Conservation (phyloP, 2,113 vertebrate genomes). For the Pelusios castaneus region DNA sequence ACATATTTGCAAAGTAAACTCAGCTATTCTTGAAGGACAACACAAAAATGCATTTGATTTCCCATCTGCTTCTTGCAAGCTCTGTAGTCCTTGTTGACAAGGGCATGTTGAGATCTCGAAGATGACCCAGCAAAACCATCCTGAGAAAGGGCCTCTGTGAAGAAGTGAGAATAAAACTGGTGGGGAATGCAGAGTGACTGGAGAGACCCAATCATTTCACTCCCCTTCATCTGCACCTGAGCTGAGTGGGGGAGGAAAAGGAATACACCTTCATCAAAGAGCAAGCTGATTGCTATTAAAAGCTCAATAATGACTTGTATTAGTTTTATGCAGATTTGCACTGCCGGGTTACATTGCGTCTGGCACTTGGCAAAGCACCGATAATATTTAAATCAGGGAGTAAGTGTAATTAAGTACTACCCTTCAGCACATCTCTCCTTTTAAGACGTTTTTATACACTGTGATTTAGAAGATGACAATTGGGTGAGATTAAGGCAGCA, state of each 20-base stretch:
- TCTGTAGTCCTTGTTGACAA: not conserved
- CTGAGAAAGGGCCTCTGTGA: conserved; percentile 16
- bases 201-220: conserved; percentile 5
- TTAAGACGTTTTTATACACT: conserved; percentile 78
- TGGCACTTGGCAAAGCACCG: conserved; percentile 68
- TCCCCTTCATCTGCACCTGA: conserved; percentile 38
- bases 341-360: conserved; percentile 58
- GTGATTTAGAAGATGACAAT: conserved; percentile 84
- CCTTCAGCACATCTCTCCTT: conserved; percentile 76
- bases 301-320: conserved; percentile 73
- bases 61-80: not conserved
- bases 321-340: conserved; percentile 74
- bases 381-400: conserved; percentile 80
- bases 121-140: conserved; percentile 20
- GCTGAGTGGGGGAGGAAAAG: conserved; percentile 17
- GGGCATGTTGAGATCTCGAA: not conserved
- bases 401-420: conserved; percentile 83
- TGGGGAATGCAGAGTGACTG: not conserved
- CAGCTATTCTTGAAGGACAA: not conserved
- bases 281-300: conserved; percentile 55
- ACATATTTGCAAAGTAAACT: not conserved
- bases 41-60: not conserved
- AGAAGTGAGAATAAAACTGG: conserved; percentile 3
- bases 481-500: conserved; percentile 82
- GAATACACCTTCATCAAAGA: conserved; percentile 31